Evolutionary conservation across 2,797 vertebrate genomes (phyloP).

Genomic region (Parauchenoglanis ngamensis): DNA sequence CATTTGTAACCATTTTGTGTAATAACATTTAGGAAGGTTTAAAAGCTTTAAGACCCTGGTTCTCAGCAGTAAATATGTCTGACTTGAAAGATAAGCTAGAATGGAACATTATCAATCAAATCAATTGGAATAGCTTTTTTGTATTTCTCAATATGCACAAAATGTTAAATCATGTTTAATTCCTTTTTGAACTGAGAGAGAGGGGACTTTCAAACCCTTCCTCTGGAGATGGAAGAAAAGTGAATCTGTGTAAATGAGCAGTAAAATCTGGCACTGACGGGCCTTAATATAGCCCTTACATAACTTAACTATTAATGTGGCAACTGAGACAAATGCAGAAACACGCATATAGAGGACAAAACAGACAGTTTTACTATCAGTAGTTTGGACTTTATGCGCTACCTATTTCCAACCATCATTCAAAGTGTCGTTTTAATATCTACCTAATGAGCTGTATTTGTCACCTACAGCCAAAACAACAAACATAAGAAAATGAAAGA

Average conservation of each 20-base stretch:
- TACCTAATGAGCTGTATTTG: slow-evolving; percentile 24
- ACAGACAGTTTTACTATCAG: slow-evolving; percentile 22
- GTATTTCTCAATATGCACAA: neutral
- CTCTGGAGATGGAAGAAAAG: neutral
- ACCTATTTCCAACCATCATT: slow-evolving; percentile 15
- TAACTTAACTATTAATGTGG: neutral
- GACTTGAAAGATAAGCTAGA: neutral
- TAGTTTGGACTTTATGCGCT: slow-evolving; percentile 37
- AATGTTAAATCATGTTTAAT: neutral
- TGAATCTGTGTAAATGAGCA: slow-evolving; percentile 3
- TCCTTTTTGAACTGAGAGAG: neutral
- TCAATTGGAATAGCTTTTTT: neutral
- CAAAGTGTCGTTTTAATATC: slow-evolving; percentile 29
- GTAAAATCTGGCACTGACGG: neutral
- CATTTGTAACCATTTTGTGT: neutral
- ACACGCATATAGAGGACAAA: neutral
- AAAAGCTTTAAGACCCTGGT: neutral
- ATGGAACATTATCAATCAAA: neutral
- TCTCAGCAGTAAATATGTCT: neutral
- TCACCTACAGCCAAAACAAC: slow-evolving; percentile 14
- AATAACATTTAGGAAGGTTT: neutral
- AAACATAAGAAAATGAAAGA: slow-evolving; percentile 6
- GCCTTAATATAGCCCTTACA: neutral
- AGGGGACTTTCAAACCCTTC: neutral
- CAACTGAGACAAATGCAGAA: neutral